Percentiles rank a stretch among this genome's conserved stretches.
Conservation (phyloP, 2,113 vertebrate genomes). For the Rattus rattus region DNA sequence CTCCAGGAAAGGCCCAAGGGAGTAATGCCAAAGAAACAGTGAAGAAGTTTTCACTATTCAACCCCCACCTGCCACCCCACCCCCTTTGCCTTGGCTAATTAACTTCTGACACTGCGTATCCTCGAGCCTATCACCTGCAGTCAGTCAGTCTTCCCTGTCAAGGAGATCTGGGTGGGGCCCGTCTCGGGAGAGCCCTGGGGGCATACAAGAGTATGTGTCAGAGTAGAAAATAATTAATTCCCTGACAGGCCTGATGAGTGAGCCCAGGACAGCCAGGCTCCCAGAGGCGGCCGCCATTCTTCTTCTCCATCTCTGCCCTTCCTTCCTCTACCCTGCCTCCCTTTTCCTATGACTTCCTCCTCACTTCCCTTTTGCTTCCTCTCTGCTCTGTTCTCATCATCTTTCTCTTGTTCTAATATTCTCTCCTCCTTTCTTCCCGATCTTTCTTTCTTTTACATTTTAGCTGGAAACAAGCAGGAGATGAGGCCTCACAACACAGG, state of each 20-base stretch:
- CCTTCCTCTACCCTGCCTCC: not conserved
- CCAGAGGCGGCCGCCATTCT: rapidly evolving
- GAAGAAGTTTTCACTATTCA: not conserved
- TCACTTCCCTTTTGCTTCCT: not conserved
- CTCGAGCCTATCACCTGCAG: rapidly evolving
- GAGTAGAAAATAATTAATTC: not conserved
- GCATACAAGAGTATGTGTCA: not conserved
- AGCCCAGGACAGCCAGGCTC: not conserved
- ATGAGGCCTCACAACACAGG: not conserved
- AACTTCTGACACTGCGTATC: not conserved
- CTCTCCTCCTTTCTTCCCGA: not conserved
- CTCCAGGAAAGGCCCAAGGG: not conserved
- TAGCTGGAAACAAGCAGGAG: not conserved
- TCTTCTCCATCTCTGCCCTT: not conserved
- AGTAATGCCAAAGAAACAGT: not conserved
- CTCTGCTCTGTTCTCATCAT: not conserved
- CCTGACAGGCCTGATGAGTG: not conserved
- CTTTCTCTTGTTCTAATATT: not conserved
- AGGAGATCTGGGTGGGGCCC: not conserved
- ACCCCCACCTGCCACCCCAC: not conserved
- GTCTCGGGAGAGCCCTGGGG: not conserved
- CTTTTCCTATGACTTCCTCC: not conserved
- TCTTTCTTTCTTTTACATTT: not conserved
- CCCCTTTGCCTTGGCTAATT: not conserved
- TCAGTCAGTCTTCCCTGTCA: not conserved